Conservation (phyloP, 30 jellyfish, hydroid and myxozoan species). For the Clytia hemisphaerica region DNA sequence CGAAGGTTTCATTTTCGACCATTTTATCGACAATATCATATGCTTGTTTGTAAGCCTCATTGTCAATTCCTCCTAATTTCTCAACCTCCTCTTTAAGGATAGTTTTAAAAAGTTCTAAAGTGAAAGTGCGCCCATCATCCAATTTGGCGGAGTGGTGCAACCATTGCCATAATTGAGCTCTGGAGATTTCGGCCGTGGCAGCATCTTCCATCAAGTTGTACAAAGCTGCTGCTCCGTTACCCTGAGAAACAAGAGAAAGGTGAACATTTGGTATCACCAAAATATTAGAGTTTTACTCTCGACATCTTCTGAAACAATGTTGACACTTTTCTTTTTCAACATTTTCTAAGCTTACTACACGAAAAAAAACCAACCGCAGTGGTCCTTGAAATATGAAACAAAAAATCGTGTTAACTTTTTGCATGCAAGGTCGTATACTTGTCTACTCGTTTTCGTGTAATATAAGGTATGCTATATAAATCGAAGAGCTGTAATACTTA, state of each 20-base stretch:
- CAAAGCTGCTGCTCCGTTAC: constrained; percentile 95
- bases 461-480: background rate
- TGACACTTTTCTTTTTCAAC: too few species aligned
- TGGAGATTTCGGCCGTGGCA: constrained; percentile 93
- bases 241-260: too few species aligned
- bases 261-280: too few species aligned
- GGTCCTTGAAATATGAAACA: too few species aligned
- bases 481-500: too few species aligned
- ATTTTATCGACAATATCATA: constrained; percentile 5
- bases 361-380: too few species aligned
- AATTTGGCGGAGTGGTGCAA: constrained; percentile 41
- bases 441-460: background rate
- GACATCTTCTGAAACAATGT: too few species aligned
- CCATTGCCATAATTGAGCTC: constrained; percentile 97
- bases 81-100: constrained; percentile 56
- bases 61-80: constrained; percentile 72
- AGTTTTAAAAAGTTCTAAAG: constrained; percentile 46
- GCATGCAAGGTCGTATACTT: background rate
- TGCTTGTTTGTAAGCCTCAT: constrained; percentile 18
- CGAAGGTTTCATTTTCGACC: background rate
- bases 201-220: constrained; percentile 96
- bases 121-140: constrained; percentile 68
- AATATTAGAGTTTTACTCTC: too few species aligned
- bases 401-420: too few species aligned
- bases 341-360: too few species aligned